Evolutionary conservation across 1,140 invertebrate genomes (phyloP).

Genomic region (Forficula auricularia): DNA sequence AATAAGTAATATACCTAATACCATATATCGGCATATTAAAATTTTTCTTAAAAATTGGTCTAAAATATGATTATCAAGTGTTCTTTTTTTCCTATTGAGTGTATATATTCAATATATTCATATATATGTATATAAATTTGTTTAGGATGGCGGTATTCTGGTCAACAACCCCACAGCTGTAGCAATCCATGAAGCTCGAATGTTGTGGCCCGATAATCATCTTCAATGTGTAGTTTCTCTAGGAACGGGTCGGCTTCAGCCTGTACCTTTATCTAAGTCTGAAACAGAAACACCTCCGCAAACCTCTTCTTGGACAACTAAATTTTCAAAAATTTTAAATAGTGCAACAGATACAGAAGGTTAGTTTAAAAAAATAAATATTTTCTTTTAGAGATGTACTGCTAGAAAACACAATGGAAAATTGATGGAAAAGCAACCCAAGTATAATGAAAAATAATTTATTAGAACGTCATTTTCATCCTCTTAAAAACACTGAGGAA

Average conservation of each 20-base stretch:
- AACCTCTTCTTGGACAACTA: slow-evolving; percentile 52
- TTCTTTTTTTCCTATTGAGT: too few species aligned
- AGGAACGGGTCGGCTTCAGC: slow-evolving; percentile 51
- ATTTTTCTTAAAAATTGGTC: too few species aligned
- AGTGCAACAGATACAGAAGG: slow-evolving; percentile 82
- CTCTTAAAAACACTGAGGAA: too few species aligned
- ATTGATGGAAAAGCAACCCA: too few species aligned
- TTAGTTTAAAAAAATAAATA: slow-evolving; percentile 25
- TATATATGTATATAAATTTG: slow-evolving; percentile 9
- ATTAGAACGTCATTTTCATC: too few species aligned
- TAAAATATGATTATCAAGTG: too few species aligned
- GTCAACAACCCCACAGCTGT: slow-evolving; percentile 83
- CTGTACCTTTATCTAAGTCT: slow-evolving; percentile 20
- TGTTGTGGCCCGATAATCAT: slow-evolving; percentile 61
- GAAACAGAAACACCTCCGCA: slow-evolving; percentile 19
- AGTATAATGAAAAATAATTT: too few species aligned
- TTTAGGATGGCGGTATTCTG: slow-evolving; percentile 65
- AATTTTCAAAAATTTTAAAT: slow-evolving; percentile 69
- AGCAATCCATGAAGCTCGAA: slow-evolving; percentile 70
- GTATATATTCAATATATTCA: too few species aligned
- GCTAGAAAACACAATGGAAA: too few species aligned
- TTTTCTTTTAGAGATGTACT: too few species aligned
- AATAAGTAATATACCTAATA: too few species aligned
- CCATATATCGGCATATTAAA: too few species aligned
- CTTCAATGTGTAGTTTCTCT: slow-evolving; percentile 77